phyloP scores from a whole-genome alignment of 2,797 vertebrate species.

The Loris lydekkerianus region DNA sequence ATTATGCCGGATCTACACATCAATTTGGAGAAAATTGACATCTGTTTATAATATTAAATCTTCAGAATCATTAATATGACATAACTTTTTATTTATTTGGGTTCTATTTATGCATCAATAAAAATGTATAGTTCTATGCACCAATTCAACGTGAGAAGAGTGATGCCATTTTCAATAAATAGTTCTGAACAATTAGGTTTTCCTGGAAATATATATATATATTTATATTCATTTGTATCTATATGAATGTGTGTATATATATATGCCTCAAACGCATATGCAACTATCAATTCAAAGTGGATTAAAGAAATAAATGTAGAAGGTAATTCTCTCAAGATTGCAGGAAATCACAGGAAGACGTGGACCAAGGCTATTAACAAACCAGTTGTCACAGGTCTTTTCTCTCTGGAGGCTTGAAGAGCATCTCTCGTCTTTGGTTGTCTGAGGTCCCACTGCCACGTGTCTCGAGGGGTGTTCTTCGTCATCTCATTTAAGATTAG shows the following conservation, averaged over 20 bases:
- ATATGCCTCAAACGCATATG: neutral
- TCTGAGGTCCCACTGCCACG: neutral
- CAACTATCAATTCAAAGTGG: neutral
- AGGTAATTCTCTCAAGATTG: neutral
- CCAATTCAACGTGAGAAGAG: too few species aligned
- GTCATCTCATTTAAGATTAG: neutral
- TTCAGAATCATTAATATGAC: too few species aligned
- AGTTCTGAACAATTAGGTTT: neutral
- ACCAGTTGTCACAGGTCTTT: neutral
- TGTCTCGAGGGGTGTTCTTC: neutral
- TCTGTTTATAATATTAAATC: too few species aligned
- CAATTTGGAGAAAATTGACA: too few species aligned
- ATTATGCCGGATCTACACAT: too few species aligned
- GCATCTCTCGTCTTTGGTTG: neutral
- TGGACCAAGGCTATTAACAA: fast-evolving
- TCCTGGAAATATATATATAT: neutral
- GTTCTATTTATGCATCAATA: too few species aligned
- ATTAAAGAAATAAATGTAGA: neutral
- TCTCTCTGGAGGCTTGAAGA: neutral
- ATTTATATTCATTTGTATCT: too few species aligned
- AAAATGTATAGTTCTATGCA: too few species aligned
- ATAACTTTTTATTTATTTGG: too few species aligned
- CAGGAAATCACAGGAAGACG: neutral
- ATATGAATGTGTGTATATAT: too few species aligned
- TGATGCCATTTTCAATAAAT: fast-evolving